Evolutionary conservation across 2,113 vertebrate genomes (phyloP), one percentile per base, ranked within the genome.

Genomic region (Abramis brama): DNA sequence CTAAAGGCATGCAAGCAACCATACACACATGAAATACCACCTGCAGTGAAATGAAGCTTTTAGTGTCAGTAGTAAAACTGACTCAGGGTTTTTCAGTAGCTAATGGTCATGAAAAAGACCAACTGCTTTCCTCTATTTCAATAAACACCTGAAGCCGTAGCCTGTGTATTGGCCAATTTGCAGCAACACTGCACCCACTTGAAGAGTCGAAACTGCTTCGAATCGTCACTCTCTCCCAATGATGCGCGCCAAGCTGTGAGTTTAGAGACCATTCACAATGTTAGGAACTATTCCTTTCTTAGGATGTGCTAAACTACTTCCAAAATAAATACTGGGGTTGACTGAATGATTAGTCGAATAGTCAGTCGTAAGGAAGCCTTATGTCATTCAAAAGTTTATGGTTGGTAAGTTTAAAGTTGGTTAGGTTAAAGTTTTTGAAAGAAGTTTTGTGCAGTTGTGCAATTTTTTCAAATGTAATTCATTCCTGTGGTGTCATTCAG

Each of bases 101-200:
- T 83, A 57, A 83, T 43, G 33, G 33, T 73, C 68, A 73, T 59
- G 82, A 73, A 83, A 73, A 83, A 82, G 64, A 82, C 62, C 80
- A 47, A 82, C 25, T 70, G 45, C 47, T 83, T 83, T 79, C 27
- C 45, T 55, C 45, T 19, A 43, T 79, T 79, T 71, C 68, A 57
- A 73, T 43, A 73, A 73, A 83, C 68, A 73, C 82, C 68, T 43
- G 82, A 52, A 70, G 62, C 17, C 1, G 15, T 50, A 50, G 43
- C 60, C 30, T 73, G 47, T 57, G 47, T 73, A 59, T 27, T 73
- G 21, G 68, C 23, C 68, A 73, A 83, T 83, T 71, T 83, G 33
- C 25, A 79, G 57, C 77, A 62, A 79, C 77, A 62, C 55, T 57
- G 45, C 80, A 52, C 43, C 5, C 25, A 21, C 45, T 33, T 68